phyloP scores from a whole-genome alignment of 2,113 vertebrate species.

The Reinhardtius hippoglossoides region DNA sequence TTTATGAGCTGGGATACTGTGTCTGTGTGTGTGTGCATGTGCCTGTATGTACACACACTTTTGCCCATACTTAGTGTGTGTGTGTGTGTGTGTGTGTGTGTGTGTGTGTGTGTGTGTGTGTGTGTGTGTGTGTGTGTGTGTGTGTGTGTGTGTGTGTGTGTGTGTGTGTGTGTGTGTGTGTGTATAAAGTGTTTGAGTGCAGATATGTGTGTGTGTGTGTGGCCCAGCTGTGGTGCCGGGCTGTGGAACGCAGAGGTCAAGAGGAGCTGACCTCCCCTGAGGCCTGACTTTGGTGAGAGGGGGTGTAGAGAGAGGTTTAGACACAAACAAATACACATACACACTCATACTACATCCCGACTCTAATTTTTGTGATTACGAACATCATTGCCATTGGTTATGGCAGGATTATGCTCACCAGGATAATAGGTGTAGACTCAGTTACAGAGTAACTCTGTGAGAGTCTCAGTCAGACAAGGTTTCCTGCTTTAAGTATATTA shows the following conservation, averaged over 20 bases:
- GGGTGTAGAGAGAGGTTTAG: slow-evolving; percentile 15
- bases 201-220: slow-evolving; percentile 38
- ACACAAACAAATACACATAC: slow-evolving; percentile 31
- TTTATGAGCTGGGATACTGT: slow-evolving; percentile 45
- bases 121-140: slow-evolving; percentile 51
- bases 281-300: slow-evolving; percentile 66
- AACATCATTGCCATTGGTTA: background rate
- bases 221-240: slow-evolving; percentile 52
- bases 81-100: slow-evolving; percentile 16
- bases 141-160: background rate
- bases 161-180: slow-evolving; percentile 65
- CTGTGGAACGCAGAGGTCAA: slow-evolving; percentile 82
- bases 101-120: slow-evolving; percentile 48
- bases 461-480: too few species aligned
- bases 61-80: background rate
- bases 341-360: slow-evolving; percentile 1
- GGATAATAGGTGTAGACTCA: too few species aligned
- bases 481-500: too few species aligned
- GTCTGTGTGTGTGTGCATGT: background rate
- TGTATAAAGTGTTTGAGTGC: background rate
- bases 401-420: background rate
- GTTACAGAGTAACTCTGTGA: too few species aligned
- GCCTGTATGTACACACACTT: background rate
- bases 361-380: background rate
- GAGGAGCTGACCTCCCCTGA: slow-evolving; percentile 76